phyloP scores from a whole-genome alignment of 2,113 vertebrate genomes.

The Cygnus buccinator region DNA sequence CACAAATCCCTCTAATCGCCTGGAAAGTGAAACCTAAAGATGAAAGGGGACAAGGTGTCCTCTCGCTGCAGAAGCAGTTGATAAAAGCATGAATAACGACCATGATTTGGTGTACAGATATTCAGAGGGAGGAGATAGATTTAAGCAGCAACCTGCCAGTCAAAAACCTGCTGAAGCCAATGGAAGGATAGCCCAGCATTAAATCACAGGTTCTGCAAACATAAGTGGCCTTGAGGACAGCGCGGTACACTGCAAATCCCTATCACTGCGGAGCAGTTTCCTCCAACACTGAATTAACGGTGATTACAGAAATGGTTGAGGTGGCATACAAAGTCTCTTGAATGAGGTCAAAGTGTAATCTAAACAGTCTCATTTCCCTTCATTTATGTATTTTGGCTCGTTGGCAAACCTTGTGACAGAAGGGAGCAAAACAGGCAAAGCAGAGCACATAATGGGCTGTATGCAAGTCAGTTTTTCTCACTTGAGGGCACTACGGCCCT shows the following conservation, averaged over 20 bases:
- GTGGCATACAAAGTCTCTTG: background rate
- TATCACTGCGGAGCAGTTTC: background rate
- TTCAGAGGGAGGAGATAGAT: background rate
- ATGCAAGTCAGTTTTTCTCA: background rate
- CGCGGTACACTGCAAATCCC: background rate
- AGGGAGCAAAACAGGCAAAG: background rate
- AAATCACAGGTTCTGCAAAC: background rate
- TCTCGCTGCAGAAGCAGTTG: background rate
- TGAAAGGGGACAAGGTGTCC: background rate
- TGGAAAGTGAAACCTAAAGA: background rate
- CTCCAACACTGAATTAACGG: background rate
- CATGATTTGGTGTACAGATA: background rate
- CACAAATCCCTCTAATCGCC: background rate
- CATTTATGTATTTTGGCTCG: background rate
- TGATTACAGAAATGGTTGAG: background rate
- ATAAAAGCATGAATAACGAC: background rate
- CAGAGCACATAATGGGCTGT: fast-evolving
- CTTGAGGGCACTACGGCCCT: background rate
- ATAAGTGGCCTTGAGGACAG: background rate
- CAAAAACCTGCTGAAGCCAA: background rate
- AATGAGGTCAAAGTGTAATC: background rate
- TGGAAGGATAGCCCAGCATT: background rate
- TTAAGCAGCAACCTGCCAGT: background rate
- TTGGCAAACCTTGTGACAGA: background rate
- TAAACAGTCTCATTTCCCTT: background rate